Percentiles rank a stretch among this genome's conserved stretches.
phyloP scores from a whole-genome alignment of 2,888 invertebrate genomes.

The Drosophila sordidula region DNA sequence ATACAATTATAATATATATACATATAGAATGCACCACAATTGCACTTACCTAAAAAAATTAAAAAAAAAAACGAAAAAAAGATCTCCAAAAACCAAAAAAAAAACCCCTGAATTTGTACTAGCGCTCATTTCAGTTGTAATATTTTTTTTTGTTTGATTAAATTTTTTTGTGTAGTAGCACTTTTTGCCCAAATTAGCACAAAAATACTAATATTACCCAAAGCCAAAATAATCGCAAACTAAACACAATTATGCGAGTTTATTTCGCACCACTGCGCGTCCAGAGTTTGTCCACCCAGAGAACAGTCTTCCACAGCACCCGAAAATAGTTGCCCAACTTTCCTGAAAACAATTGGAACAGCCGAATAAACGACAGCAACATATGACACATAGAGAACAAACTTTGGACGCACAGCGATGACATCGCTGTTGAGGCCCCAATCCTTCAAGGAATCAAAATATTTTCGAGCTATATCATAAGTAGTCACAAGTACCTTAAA shows the following conservation, averaged over 20 bases:
- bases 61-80: not conserved
- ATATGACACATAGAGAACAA: constrained; percentile 28
- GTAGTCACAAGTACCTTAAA: constrained; percentile 81
- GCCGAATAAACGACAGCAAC: not conserved
- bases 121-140: constrained; percentile 34
- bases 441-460: constrained; percentile 64
- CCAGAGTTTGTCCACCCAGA: constrained; percentile 47
- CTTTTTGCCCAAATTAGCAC: constrained; percentile 51
- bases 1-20: constrained; percentile 43
- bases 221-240: constrained; percentile 30
- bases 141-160: constrained; percentile 9
- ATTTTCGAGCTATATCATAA: constrained; percentile 77
- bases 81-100: constrained; percentile 1
- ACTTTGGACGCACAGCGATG: constrained; percentile 55
- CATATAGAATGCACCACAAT: constrained; percentile 64
- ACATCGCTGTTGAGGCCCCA: constrained; percentile 20
- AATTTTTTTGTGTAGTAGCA: constrained; percentile 44
- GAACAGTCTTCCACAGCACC: constrained; percentile 54
- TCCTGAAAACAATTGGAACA: constrained; percentile 1
- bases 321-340: constrained; percentile 7
- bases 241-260: constrained; percentile 22
- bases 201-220: constrained; percentile 6
- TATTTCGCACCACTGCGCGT: constrained; percentile 7
- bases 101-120: constrained; percentile 45
- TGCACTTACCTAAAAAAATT: constrained; percentile 63